These are phyloP conservation scores for Phoenicopterus ruber DNA, from an alignment of 2,113 vertebrate genomes.

Conservation along the genomic window DNA sequence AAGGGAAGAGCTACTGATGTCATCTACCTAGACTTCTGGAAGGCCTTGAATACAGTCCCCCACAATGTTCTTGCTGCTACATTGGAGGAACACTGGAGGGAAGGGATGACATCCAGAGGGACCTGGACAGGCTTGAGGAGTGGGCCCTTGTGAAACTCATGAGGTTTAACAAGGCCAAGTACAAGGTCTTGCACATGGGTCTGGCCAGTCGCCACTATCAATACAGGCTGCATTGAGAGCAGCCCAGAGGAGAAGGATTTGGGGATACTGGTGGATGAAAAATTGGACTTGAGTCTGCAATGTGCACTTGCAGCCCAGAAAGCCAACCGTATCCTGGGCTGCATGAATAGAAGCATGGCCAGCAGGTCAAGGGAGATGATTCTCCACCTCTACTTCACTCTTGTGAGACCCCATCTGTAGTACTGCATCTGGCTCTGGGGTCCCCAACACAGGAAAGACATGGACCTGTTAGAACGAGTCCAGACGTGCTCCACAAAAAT, in stretches of 20 bases:
- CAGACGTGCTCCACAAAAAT: background rate
- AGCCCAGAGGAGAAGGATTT: background rate
- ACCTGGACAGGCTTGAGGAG: background rate
- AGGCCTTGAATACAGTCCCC: background rate
- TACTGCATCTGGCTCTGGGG: background rate
- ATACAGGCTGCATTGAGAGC: background rate
- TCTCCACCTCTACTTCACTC: background rate
- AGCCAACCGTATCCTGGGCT: background rate
- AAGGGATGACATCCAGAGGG: background rate
- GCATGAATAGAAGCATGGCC: background rate
- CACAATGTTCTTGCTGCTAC: background rate
- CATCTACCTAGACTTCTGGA: background rate
- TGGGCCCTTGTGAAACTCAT: background rate
- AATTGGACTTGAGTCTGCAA: background rate
- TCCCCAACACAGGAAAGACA: background rate
- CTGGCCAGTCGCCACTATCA: background rate
- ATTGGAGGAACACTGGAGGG: accelerated
- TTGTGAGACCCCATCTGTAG: background rate
- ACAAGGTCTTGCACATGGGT: background rate
- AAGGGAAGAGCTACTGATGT: background rate
- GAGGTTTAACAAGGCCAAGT: background rate
- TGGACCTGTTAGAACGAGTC: background rate
- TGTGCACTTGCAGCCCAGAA: background rate
- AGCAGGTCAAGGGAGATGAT: background rate
- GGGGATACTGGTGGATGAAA: background rate